Percentiles rank a stretch among this genome's conserved stretches.
phyloP scores from a whole-genome alignment of 2,113 vertebrate species.

The Podocnemis expansa region DNA sequence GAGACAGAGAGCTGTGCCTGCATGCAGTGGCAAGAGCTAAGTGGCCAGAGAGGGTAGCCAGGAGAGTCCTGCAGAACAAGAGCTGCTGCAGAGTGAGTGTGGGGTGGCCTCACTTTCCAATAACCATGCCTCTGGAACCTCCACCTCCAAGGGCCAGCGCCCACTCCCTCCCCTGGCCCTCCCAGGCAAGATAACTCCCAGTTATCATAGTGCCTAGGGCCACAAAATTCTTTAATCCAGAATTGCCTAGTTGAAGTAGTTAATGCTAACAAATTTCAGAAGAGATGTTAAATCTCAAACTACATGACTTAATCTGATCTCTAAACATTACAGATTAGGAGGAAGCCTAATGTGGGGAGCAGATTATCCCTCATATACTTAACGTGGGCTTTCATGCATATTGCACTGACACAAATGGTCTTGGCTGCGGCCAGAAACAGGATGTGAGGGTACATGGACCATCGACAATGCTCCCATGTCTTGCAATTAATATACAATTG shows the following conservation, averaged over 20 bases:
- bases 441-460: background rate
- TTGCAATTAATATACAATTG: background rate
- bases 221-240: background rate
- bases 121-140: background rate
- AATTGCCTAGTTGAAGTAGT: background rate
- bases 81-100: background rate
- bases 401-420: background rate
- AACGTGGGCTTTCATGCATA: background rate
- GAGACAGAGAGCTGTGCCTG: background rate
- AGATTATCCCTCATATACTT: background rate
- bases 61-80: background rate
- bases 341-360: background rate
- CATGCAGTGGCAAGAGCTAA: background rate
- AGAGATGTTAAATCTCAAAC: background rate
- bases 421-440: background rate
- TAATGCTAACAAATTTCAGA: background rate
- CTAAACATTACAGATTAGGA: background rate
- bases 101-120: background rate
- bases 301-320: background rate
- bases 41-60: background rate
- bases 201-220: background rate
- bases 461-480: background rate
- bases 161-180: too few species aligned
- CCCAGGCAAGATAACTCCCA: background rate
- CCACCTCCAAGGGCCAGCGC: too few species aligned